Evolutionary conservation across 2,888 invertebrate genomes (phyloP), one percentile per base, ranked within the genome.

Genomic region (Ditula angustiorana): DNA sequence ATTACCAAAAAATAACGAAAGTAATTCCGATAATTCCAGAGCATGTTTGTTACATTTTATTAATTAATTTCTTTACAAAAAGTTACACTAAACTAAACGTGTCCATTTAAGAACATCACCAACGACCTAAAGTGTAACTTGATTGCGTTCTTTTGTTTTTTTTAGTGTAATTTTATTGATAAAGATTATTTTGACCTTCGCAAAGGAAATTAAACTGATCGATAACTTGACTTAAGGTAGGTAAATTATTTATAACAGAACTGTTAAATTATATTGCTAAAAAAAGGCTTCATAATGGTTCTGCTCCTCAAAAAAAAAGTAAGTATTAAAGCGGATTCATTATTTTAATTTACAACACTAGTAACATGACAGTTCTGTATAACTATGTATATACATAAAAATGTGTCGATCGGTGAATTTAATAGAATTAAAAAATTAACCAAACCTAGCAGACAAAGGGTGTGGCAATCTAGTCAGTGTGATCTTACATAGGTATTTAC

Each of bases 401-500:
- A 19, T 41, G 16, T 41, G 41, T 64, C 64, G 58, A 53, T 59
- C 64, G 59, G 58, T 47, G 28, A 35, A 46, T n/a, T 44, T 56
- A 5, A 52, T 64, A 64, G 64, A 53, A 28, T 52, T 63, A 57
- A 49, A 47, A 53, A 70, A 71, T 67, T 50, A 66, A 66, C 61
- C 35, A 53, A 63, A 59, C 63, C 67, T 69, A 62, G 76, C 90
- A 88, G 92, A 89, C 87, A 87, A 90, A 81, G 92, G 91, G 92
- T 92, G 92, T 91, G 92, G 82, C 87, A 89, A 79, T 92, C 92
- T 92, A 92, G 92, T 92, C 92, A 92, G 92, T 89, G 90, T 92
- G 92, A 86, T 88, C 83, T 88, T 84, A 85, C 81, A 59, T 67
- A 60, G 61, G 44, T 53, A 64, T 73, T 67, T 72, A 73, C 72